phyloP scores from a whole-genome alignment of 2,888 invertebrate genomes.

The Pheosia tremula region DNA sequence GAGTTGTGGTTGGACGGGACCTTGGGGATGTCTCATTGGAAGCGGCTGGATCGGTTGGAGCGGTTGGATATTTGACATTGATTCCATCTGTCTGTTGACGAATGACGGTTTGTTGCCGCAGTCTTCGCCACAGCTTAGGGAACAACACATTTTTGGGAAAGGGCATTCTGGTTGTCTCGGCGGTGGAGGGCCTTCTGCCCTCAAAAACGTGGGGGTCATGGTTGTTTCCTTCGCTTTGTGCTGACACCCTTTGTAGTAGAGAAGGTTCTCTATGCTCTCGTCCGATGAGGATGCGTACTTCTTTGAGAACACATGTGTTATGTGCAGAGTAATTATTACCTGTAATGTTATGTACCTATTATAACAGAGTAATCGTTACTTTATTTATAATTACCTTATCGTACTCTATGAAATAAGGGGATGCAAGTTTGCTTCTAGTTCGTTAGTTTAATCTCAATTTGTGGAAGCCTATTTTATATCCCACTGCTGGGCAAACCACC shows the following conservation, averaged over 20 bases:
- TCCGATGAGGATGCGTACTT: slow-evolving; percentile 56
- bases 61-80: slow-evolving; percentile 16
- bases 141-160: slow-evolving; percentile 70
- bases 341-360: slow-evolving; percentile 38
- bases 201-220: slow-evolving; percentile 4
- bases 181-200: slow-evolving; percentile 18
- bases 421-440: too few relatives aligned
- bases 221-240: slow-evolving; percentile 38
- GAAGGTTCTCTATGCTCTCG: slow-evolving; percentile 72
- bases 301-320: slow-evolving; percentile 45
- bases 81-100: slow-evolving; percentile 38
- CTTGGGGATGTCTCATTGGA: slow-evolving; percentile 17
- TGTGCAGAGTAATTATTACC: slow-evolving; percentile 55
- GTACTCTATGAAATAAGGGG: too few relatives aligned
- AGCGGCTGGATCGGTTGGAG: slow-evolving; percentile 14
- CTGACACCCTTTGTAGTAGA: slow-evolving; percentile 72
- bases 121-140: slow-evolving; percentile 66
- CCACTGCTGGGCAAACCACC: too few relatives aligned
- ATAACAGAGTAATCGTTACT: too few relatives aligned
- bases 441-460: too few relatives aligned
- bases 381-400: too few relatives aligned
- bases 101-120: slow-evolving; percentile 39
- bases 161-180: slow-evolving; percentile 43
- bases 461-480: too few relatives aligned
- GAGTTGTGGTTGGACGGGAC: slow-evolving; percentile 28